Base-by-base conservation (phyloP, 2,113 vertebrate genomes). In the Nerophis ophidion region DNA sequence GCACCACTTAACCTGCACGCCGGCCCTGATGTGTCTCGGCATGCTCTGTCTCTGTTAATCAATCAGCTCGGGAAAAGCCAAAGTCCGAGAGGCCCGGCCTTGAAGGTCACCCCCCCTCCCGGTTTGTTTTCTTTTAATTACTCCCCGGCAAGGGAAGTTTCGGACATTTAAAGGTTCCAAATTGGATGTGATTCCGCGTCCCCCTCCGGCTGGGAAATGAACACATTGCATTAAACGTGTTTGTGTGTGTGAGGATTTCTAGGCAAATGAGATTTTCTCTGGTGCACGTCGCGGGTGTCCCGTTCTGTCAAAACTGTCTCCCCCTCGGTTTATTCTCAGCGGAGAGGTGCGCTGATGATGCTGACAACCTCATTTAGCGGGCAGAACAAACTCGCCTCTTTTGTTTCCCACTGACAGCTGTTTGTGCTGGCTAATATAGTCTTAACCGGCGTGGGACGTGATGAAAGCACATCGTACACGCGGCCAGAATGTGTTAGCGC, bases 1-100 rank as follows among this genome's bases (percentile, higher is more conserved):
- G 89, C 89, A 88, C 87, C 88, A 88, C 85, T 90, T 91, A 90
- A 90, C 88, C 87, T 88, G 86, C 58, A 77, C 75, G 66, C 71
- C 67, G 72, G 79, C 77, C 81, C 79, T 87, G 89, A 89, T 90
- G 84, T 81, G 79, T 81, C 85, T 89, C 80, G 83, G 79, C 84
- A 84, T 89, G 87, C 84, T 89, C 86, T 90, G 89, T 89, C 89
- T 89, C 84, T 85, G 84, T 90, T 90, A 90, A 91, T 90, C 87
- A 89, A 87, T 90, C 87, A 83, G 77, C 81, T 84, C 70, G 75
- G 68, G 80, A 40, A 44, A 42, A 42, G 88, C 86, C 88, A 89
- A 89, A 89, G 70, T 67, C 71, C 63, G 70, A 10, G 54, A 42
- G 9, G 36, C 71, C 82, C n/a, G 79, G 56, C 72, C 63, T 78